These are phyloP conservation scores for Noctua janthina DNA, from an alignment of 2,888 invertebrate genomes.

Conservation along the genomic window DNA sequence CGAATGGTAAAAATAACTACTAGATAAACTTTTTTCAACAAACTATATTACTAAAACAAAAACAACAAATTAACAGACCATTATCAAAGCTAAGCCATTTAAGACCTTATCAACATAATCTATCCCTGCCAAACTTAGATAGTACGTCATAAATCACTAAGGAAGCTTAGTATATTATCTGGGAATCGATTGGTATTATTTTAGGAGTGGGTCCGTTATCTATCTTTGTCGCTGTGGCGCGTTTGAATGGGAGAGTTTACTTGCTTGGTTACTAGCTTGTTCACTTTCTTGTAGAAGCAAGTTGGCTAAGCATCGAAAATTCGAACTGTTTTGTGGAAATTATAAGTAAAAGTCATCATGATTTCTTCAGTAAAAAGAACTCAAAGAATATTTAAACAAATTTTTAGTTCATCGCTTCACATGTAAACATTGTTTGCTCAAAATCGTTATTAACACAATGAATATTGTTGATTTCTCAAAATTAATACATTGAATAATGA, in stretches of 20 bases:
- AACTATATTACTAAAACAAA: neutral
- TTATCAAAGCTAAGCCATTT: neutral
- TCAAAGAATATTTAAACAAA: too few species aligned
- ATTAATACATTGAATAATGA: too few species aligned
- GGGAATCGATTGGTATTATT: conserved; percentile 58
- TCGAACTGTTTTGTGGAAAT: too few species aligned
- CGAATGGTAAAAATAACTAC: neutral
- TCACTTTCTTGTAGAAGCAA: neutral
- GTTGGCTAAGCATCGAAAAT: neutral
- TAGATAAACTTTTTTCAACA: neutral
- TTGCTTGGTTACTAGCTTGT: conserved; percentile 35
- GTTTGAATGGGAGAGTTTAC: conserved; percentile 57
- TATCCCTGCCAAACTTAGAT: conserved; percentile 1
- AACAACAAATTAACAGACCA: neutral
- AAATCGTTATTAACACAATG: too few species aligned
- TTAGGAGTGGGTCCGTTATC: conserved; percentile 39
- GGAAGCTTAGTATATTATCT: conserved; percentile 32
- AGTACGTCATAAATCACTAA: conserved; percentile 39
- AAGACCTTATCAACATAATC: neutral
- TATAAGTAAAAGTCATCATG: too few species aligned
- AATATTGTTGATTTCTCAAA: too few species aligned
- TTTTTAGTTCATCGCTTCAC: too few species aligned
- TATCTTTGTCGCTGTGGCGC: conserved; percentile 29
- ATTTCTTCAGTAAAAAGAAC: too few species aligned
- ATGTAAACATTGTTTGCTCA: too few species aligned